Percentiles rank a stretch among this genome's conserved stretches.
Evolutionary conservation across 2,888 invertebrate genomes (phyloP).

Genomic region (Caenorhabditis sulstoni): DNA sequence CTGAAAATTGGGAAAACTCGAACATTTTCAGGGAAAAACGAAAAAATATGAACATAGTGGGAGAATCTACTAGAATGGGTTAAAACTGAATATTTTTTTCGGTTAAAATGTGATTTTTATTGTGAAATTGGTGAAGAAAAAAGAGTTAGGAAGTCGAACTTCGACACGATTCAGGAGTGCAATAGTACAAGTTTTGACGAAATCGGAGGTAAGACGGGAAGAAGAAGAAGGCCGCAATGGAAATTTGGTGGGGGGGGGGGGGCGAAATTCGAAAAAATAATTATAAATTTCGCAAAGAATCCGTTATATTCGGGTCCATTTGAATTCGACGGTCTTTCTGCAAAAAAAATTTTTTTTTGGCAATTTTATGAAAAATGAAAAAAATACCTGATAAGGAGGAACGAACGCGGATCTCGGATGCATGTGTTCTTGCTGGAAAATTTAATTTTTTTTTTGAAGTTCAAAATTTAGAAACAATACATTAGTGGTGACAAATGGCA

Average conservation of each 20-base stretch:
- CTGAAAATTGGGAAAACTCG: not conserved
- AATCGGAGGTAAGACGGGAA: slow-evolving; percentile 1
- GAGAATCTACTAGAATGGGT: too few relatives aligned
- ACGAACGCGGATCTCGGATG: slow-evolving; percentile 48
- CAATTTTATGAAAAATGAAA: not conserved
- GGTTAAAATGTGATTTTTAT: too few relatives aligned
- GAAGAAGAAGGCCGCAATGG: too few relatives aligned
- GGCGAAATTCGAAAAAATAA: not conserved
- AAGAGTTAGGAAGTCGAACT: too few relatives aligned
- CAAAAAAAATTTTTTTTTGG: slow-evolving; percentile 6
- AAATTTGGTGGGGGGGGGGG: too few relatives aligned
- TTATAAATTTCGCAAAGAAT: slow-evolving; percentile 37
- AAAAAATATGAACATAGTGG: not conserved
- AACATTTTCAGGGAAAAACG: not conserved
- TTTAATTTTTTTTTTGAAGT: not conserved
- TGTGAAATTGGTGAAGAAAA: too few relatives aligned
- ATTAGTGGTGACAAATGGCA: slow-evolving; percentile 32
- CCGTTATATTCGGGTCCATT: slow-evolving; percentile 23
- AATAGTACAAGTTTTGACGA: too few relatives aligned
- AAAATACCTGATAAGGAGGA: slow-evolving; percentile 48
- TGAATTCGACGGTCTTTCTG: slow-evolving; percentile 53
- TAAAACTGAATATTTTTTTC: too few relatives aligned
- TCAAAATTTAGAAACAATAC: slow-evolving; percentile 7
- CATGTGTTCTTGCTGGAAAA: slow-evolving; percentile 30
- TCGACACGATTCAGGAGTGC: too few relatives aligned